Percentiles rank a stretch among this genome's conserved stretches.
Evolutionary conservation across 2,113 vertebrate species (phyloP).

Genomic region (Ochotona curzoniae): DNA sequence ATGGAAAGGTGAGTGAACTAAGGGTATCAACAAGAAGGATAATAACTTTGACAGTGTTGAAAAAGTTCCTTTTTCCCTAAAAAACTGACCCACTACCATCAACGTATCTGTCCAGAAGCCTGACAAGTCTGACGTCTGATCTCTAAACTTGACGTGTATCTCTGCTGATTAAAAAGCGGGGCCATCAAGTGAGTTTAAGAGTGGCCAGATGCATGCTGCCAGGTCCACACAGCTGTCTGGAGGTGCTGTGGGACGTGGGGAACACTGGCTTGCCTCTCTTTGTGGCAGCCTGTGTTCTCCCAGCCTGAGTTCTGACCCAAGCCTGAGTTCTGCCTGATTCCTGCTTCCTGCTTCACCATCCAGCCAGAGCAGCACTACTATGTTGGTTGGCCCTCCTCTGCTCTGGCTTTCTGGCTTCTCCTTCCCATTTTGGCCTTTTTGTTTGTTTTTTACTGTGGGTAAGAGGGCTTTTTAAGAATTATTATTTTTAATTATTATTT

Average conservation of each 20-base stretch:
- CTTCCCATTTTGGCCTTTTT: neutral
- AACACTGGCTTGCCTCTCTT: conserved; percentile 19
- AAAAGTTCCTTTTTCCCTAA: conserved; percentile 24
- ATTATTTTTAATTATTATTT: too few species aligned
- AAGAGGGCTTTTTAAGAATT: too few species aligned
- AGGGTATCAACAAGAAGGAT: neutral
- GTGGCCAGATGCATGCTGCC: neutral
- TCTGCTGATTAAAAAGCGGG: conserved; percentile 55
- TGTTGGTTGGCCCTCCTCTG: neutral
- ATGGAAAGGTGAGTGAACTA: neutral
- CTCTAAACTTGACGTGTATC: conserved; percentile 40
- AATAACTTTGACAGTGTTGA: conserved; percentile 20
- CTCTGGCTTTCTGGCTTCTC: too few species aligned
- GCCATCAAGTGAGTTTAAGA: conserved; percentile 12
- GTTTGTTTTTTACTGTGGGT: too few species aligned
- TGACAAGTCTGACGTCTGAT: conserved; percentile 29
- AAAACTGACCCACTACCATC: neutral
- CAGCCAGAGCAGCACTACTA: neutral
- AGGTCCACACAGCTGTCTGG: conserved; percentile 39
- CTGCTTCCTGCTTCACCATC: neutral
- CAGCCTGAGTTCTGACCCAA: conserved; percentile 61
- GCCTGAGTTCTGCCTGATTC: conserved; percentile 66
- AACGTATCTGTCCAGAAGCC: neutral
- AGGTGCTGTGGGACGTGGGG: conserved; percentile 51
- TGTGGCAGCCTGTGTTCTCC: conserved; percentile 48